phyloP scores from a whole-genome alignment of 2,797 vertebrate genomes.

The Macroramphosus scolopax region DNA sequence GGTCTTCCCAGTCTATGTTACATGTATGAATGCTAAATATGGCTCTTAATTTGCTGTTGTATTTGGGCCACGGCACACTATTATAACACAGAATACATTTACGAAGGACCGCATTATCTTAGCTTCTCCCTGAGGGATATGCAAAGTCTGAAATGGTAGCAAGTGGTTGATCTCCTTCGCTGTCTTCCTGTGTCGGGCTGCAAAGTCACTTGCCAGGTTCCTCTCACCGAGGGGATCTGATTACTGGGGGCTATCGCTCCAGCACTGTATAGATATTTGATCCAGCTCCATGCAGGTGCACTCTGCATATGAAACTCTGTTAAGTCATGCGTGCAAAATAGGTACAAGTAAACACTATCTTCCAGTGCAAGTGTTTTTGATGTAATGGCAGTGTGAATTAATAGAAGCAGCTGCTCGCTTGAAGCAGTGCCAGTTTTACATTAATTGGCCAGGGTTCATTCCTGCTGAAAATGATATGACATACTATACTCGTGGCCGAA shows the following conservation, averaged over 20 bases:
- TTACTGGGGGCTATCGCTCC: too few species aligned
- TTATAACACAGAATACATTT: conserved; percentile 55
- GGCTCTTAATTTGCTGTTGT: conserved; percentile 64
- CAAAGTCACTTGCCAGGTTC: conserved; percentile 30
- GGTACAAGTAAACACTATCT: conserved; percentile 15
- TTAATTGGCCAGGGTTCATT: conserved; percentile 21
- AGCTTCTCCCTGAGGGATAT: conserved; percentile 48
- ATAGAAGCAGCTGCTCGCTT: conserved; percentile 39
- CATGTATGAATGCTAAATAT: too few species aligned
- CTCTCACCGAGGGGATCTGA: conserved; percentile 50
- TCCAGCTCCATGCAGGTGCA: conserved; percentile 50
- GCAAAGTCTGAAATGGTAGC: conserved; percentile 26
- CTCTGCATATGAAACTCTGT: conserved; percentile 33
- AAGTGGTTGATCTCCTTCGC: conserved; percentile 19
- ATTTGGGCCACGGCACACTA: conserved; percentile 68
- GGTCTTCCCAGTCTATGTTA: too few species aligned
- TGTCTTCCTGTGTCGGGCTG: conserved; percentile 14
- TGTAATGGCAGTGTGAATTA: conserved; percentile 29
- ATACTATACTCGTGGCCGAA: conserved; percentile 7
- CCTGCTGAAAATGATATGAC: conserved; percentile 19
- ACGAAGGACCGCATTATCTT: conserved; percentile 61
- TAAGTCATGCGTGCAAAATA: conserved; percentile 50
- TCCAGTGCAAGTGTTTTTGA: conserved; percentile 20
- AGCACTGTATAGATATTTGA: conserved; percentile 43
- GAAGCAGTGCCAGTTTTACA: conserved; percentile 30